A percentile compares a stretch with the other conserved stretches of the same genome.
Evolutionary conservation across 1,140 invertebrate genomes (phyloP).

Genomic region (Drosophila nebulosa): DNA sequence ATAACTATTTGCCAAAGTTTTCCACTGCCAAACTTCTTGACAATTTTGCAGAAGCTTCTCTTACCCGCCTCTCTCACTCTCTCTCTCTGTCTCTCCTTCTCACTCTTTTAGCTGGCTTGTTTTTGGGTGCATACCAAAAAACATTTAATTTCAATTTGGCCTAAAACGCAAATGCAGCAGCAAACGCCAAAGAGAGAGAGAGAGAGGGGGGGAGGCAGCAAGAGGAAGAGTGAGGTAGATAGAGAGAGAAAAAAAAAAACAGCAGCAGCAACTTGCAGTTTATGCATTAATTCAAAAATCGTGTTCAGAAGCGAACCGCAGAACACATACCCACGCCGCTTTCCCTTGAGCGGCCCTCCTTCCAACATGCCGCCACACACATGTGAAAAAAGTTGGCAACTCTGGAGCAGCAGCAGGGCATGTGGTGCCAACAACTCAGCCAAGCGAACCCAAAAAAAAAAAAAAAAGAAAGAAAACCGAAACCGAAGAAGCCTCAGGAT

Average conservation of each 20-base stretch:
- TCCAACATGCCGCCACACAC: not conserved
- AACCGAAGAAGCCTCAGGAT: conserved; percentile 18
- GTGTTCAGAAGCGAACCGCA: conserved; percentile 40
- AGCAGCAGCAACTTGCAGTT: conserved; percentile 40
- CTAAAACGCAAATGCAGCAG: conserved; percentile 10
- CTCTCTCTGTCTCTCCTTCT: not conserved
- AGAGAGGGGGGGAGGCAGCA: not conserved
- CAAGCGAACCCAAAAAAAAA: conserved; percentile 15
- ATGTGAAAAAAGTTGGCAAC: conserved; percentile 20
- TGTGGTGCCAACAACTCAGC: conserved; percentile 22
- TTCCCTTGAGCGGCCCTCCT: not conserved
- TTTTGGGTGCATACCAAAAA: conserved; percentile 8
- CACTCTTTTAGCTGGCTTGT: not conserved
- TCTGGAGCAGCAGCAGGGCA: conserved; percentile 1
- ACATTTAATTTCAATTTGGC: conserved; percentile 65
- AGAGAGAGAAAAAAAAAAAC: conserved; percentile 10
- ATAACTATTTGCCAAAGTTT: not conserved
- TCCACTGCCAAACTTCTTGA: conserved; percentile 1
- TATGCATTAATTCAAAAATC: conserved; percentile 71
- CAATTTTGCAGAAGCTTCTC: not conserved
- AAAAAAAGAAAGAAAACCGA: not conserved
- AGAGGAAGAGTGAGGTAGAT: conserved; percentile 2
- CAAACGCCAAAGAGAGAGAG: conserved; percentile 1
- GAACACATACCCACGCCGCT: not conserved
- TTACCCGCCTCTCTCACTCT: not conserved